Conservation (phyloP, 2,113 vertebrate genomes). For the Phoxinus phoxinus region DNA sequence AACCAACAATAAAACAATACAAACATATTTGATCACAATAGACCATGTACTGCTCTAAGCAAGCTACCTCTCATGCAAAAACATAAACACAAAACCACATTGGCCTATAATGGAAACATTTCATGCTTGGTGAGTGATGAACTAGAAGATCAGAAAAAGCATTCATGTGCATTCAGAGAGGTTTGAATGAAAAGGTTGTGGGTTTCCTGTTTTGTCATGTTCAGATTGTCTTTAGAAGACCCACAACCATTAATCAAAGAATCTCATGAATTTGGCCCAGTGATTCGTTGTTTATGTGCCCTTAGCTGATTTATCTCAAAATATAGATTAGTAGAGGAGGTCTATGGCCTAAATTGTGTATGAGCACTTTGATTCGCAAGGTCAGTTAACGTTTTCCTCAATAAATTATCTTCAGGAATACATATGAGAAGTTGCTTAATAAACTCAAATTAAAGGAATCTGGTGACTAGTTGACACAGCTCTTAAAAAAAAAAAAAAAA, state of each 20-base stretch:
- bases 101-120: neutral
- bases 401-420: neutral
- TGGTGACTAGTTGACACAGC: neutral
- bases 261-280: neutral
- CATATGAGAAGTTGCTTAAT: neutral
- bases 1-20: no score
- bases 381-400: neutral
- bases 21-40: no score
- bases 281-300: no score
- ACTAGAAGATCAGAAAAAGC: neutral
- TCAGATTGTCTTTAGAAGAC: neutral
- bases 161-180: neutral
- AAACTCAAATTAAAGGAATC: neutral
- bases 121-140: neutral
- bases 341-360: no score
- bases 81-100: neutral
- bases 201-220: conserved; percentile 13
- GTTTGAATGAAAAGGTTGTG: neutral
- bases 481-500: no score
- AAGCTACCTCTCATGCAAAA: no score
- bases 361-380: neutral
- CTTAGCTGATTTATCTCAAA: no score
- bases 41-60: no score
- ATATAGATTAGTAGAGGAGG: no score
- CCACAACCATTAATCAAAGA: neutral